phyloP scores from a whole-genome alignment of 2,888 invertebrate species.

The Mesorhabditis belari region DNA sequence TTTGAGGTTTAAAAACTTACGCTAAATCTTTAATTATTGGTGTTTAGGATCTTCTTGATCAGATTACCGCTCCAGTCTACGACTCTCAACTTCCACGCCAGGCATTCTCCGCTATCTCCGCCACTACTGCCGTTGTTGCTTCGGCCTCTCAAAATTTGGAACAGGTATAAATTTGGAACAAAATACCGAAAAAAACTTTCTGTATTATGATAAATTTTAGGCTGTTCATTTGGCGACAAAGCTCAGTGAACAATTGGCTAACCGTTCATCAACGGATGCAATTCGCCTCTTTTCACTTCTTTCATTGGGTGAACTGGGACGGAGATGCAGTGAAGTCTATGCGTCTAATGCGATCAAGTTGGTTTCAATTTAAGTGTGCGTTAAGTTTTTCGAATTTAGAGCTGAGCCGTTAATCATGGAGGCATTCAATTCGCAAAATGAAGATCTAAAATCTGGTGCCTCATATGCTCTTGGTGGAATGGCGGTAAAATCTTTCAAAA shows the following conservation, averaged over 20 bases:
- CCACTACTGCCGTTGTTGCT: constrained; percentile 85
- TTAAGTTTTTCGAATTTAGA: constrained; percentile 9
- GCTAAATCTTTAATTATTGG: background rate
- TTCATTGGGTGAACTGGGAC: constrained; percentile 91
- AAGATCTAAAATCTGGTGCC: constrained; percentile 94
- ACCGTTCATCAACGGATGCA: constrained; percentile 11
- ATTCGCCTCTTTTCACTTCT: constrained; percentile 73
- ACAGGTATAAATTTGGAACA: constrained; percentile 7
- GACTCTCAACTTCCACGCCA: constrained; percentile 52
- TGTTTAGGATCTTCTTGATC: constrained; percentile 70
- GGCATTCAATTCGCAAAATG: constrained; percentile 82
- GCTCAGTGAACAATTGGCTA: constrained; percentile 22
- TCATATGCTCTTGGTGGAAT: constrained; percentile 89
- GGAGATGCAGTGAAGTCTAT: constrained; percentile 31
- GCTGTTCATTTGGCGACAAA: constrained; percentile 18
- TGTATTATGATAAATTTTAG: constrained; percentile 3
- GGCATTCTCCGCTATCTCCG: constrained; percentile 90
- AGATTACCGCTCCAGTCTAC: constrained; percentile 70
- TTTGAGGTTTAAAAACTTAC: constrained; percentile 34
- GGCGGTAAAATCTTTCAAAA: constrained; percentile 62
- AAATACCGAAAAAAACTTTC: background rate
- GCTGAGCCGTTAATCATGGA: constrained; percentile 62
- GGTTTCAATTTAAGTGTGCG: constrained; percentile 2
- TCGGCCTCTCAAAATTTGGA: constrained; percentile 54
- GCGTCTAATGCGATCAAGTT: constrained; percentile 8